These are phyloP conservation scores for Pangasianodon hypophthalmus DNA, from an alignment of 2,113 vertebrate species.

Conservation along the genomic window DNA sequence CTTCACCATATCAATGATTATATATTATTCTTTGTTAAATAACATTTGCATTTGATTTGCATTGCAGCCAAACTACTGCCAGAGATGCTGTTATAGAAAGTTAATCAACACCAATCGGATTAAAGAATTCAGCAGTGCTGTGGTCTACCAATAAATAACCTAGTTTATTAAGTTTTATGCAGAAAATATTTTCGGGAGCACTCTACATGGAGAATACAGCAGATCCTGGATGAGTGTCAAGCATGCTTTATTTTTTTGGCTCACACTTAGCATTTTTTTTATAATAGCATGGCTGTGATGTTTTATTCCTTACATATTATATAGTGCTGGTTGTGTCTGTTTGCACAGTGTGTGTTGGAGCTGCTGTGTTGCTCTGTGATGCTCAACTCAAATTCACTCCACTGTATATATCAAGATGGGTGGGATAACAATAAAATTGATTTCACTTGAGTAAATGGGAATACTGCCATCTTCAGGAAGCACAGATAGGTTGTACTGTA, in stretches of 20 bases:
- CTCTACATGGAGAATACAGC: not conserved
- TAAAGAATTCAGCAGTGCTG: too few relatives aligned
- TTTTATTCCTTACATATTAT: not conserved
- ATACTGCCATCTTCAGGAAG: constrained; percentile 71
- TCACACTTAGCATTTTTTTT: not conserved
- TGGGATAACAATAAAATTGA: not conserved
- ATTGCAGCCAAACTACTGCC: too few relatives aligned
- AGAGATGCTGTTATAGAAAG: too few relatives aligned
- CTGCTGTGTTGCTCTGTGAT: not conserved
- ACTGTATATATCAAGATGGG: not conserved
- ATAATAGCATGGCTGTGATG: not conserved
- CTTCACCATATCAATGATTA: not conserved
- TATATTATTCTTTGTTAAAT: not conserved
- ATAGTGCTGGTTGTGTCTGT: not conserved
- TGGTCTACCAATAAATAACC: too few relatives aligned
- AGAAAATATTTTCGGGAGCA: too few relatives aligned
- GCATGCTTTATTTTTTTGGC: not conserved
- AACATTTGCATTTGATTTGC: not conserved
- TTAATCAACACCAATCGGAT: too few relatives aligned
- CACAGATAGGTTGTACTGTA: not conserved
- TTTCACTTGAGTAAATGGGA: constrained; percentile 38
- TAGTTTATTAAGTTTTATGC: too few relatives aligned
- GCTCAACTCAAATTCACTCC: not conserved
- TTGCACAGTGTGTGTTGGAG: not conserved
- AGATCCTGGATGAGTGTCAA: not conserved